Evolutionary conservation across 2,113 vertebrate species (phyloP).

Genomic region (Eurystomus gularis): DNA sequence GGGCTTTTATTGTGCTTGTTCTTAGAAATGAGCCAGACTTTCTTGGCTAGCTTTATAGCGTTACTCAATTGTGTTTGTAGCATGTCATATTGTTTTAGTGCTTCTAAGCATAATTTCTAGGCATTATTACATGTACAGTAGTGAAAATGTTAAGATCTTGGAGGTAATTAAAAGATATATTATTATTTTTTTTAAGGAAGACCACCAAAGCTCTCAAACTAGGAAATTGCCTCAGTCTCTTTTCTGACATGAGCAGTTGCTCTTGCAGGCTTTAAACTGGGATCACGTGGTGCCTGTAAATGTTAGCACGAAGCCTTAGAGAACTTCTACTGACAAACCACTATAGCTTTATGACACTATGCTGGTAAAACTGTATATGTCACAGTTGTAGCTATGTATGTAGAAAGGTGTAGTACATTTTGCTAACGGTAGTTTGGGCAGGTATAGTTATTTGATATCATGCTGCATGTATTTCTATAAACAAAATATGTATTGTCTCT

Average conservation of each 20-base stretch:
- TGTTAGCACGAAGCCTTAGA: conserved; percentile 67
- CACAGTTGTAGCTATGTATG: background rate
- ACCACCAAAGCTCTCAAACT: background rate
- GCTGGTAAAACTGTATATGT: conserved; percentile 34
- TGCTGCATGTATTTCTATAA: background rate
- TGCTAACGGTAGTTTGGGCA: conserved; percentile 9
- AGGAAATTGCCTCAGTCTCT: background rate
- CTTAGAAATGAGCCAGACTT: background rate
- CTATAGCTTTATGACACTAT: conserved; percentile 49
- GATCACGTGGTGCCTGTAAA: conserved; percentile 11
- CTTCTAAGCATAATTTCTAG: background rate
- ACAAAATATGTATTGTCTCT: background rate
- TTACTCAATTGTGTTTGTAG: background rate
- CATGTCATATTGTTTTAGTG: background rate
- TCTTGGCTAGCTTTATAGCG: background rate
- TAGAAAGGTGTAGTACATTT: background rate
- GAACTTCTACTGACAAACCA: conserved; percentile 64
- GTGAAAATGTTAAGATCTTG: background rate
- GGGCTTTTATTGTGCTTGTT: background rate
- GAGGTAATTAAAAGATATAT: background rate
- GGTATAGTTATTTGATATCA: conserved; percentile 15
- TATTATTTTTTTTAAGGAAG: background rate
- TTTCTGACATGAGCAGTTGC: conserved; percentile 34
- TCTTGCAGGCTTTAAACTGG: background rate
- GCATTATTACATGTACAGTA: background rate